A percentile compares a stretch with the other conserved stretches of the same genome.
Evolutionary conservation across 37 sponge, comb jelly and placozoan genomes (phyloP).

Genomic region (Oscarella lobularis): DNA sequence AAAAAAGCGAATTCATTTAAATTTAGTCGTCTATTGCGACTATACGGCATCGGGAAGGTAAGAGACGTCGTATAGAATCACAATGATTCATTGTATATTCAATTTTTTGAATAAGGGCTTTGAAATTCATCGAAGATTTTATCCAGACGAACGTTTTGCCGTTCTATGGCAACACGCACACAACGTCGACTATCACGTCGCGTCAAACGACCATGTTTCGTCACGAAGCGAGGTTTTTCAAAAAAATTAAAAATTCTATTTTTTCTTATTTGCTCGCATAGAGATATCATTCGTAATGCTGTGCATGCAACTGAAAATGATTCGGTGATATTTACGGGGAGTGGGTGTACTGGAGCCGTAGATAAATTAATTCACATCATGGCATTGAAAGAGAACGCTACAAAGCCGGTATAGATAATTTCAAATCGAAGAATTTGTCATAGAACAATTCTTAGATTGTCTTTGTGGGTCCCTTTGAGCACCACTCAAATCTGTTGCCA

Average conservation of each 20-base stretch:
- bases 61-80: neutral
- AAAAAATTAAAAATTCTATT: no score
- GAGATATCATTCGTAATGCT: conserved; percentile 56
- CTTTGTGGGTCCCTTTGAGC: conserved; percentile 80
- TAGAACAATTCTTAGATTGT: conserved; percentile 25
- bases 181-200: conserved; percentile 53
- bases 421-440: neutral
- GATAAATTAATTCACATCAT: conserved; percentile 30
- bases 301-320: conserved; percentile 79
- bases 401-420: neutral
- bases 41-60: conserved; percentile 86
- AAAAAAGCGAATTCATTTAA: no score
- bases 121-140: conserved; percentile 71
- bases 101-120: no score
- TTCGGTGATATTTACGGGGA: conserved; percentile 75
- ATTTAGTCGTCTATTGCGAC: conserved; percentile 74
- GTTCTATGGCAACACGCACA: conserved; percentile 84
- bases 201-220: conserved; percentile 57
- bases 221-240: conserved; percentile 83
- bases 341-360: conserved; percentile 77
- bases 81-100: neutral
- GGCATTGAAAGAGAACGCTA: neutral
- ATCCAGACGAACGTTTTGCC: conserved; percentile 46
- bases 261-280: no score
- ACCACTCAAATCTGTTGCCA: conserved; percentile 77